phyloP scores from a whole-genome alignment of 2,888 invertebrate genomes.

The Oscheius sp. region DNA sequence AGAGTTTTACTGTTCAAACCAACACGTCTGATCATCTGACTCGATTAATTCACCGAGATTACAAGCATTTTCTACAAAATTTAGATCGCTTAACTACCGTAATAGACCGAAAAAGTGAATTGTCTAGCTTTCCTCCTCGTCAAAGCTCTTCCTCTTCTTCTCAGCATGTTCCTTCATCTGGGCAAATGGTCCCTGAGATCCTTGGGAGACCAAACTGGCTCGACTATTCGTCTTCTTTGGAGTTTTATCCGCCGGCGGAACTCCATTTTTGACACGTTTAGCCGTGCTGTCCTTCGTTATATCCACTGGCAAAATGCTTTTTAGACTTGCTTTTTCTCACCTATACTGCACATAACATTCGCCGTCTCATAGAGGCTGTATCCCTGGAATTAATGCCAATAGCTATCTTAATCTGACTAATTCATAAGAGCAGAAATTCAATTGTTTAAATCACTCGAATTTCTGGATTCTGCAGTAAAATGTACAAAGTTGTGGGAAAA shows the following conservation, averaged over 20 bases:
- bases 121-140: slow-evolving; percentile 10
- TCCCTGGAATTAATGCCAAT: no score
- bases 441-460: background rate
- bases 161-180: slow-evolving; percentile 25
- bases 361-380: slow-evolving; percentile 28
- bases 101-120: no score
- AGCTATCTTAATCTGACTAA: no score
- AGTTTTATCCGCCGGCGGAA: background rate
- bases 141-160: slow-evolving; percentile 29
- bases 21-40: no score
- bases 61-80: no score
- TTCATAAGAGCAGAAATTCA: background rate
- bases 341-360: slow-evolving; percentile 29
- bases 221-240: slow-evolving; percentile 19
- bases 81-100: no score
- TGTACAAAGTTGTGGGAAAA: no score
- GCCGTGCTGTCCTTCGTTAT: slow-evolving; percentile 28
- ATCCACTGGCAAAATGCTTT: slow-evolving; percentile 12
- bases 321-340: background rate
- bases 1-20: no score
- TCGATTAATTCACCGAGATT: no score
- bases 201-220: slow-evolving; percentile 11
- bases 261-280: background rate
- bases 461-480: background rate
- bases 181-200: slow-evolving; percentile 25